Evolutionary conservation across 2,888 invertebrate genomes (phyloP).

Genomic region (Deladenus siricidicola): DNA sequence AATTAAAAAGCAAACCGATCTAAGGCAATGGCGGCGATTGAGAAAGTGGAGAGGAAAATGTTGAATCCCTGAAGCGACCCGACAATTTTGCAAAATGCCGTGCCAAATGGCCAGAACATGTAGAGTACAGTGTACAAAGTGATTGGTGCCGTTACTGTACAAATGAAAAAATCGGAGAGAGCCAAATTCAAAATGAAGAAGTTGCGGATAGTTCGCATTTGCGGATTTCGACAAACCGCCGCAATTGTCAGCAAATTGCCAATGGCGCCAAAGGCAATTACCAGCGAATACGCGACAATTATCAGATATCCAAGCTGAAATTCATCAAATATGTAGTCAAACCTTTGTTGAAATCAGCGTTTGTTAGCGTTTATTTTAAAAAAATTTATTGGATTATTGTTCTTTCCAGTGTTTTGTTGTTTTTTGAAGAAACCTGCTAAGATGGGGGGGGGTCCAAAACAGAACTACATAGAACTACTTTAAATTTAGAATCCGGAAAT

Average conservation of each 20-base stretch:
- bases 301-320: constrained; percentile 48
- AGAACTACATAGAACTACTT: too few relatives aligned
- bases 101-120: constrained; percentile 73
- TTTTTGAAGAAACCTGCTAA: too few relatives aligned
- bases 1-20: constrained; percentile 40
- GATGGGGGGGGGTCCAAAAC: too few relatives aligned
- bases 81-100: constrained; percentile 74
- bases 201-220: constrained; percentile 77
- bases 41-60: constrained; percentile 84
- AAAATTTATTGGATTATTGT: too few relatives aligned
- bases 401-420: too few relatives aligned
- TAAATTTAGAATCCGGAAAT: too few relatives aligned
- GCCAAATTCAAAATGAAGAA: constrained; percentile 52
- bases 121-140: constrained; percentile 70
- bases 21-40: constrained; percentile 74
- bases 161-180: constrained; percentile 58
- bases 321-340: neutral
- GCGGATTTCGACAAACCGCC: constrained; percentile 71
- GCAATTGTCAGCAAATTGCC: constrained; percentile 78
- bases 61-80: constrained; percentile 75
- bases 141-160: constrained; percentile 79
- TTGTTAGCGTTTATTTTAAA: too few relatives aligned
- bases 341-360: too few relatives aligned
- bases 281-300: constrained; percentile 48
- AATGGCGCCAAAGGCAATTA: constrained; percentile 75